These are phyloP conservation scores for Rallus crepitans DNA, from an alignment of 2,797 vertebrate species.

Conservation along the genomic window DNA sequence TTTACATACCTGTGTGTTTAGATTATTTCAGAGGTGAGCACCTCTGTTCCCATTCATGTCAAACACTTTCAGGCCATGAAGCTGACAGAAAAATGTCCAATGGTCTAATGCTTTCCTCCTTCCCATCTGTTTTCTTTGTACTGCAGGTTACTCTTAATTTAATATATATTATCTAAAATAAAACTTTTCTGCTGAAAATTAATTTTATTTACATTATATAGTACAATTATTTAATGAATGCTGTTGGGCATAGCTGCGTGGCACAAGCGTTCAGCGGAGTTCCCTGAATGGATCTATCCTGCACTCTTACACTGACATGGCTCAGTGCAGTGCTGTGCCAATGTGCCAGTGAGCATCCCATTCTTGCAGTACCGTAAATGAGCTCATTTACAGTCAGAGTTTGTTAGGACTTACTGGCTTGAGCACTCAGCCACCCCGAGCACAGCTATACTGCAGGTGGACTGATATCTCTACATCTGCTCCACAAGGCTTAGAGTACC, in stretches of 20 bases:
- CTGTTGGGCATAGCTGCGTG: background rate
- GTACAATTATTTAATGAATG: background rate
- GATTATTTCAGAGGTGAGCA: background rate
- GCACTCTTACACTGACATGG: background rate
- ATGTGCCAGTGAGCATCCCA: background rate
- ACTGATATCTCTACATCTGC: background rate
- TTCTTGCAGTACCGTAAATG: background rate
- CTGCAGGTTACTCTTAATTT: background rate
- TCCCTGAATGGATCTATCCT: background rate
- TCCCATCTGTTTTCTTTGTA: background rate
- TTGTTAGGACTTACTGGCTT: background rate
- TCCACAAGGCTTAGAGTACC: background rate
- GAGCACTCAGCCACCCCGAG: background rate
- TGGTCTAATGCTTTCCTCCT: background rate
- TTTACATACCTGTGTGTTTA: background rate
- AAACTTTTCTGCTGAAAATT: background rate
- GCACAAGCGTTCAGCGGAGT: background rate
- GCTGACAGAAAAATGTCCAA: background rate
- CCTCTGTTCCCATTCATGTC: accelerated
- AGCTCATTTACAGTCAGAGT: background rate
- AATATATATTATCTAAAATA: background rate
- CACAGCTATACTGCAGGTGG: background rate
- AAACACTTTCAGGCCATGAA: background rate
- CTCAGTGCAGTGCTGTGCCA: background rate
- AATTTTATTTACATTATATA: background rate